A percentile compares a stretch with the other conserved stretches of the same genome.
Conservation (phyloP, 2,888 invertebrate species). For the Plebejus anna region DNA sequence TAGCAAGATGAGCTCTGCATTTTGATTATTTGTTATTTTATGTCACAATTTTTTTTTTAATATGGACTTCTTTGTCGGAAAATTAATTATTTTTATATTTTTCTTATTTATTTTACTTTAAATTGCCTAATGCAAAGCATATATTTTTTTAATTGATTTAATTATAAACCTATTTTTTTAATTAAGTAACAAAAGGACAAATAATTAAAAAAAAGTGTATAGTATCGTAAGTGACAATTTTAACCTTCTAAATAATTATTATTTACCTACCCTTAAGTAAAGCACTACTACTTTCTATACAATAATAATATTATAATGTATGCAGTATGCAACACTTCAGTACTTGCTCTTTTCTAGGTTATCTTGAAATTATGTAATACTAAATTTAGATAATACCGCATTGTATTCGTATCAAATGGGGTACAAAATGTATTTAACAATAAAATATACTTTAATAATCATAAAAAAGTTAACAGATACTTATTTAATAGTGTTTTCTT, state of each 20-base stretch:
- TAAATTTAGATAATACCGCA: neutral
- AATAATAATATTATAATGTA: neutral
- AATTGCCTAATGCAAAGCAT: no score
- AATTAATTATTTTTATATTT: no score
- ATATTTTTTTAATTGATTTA: no score
- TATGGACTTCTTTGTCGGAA: no score
- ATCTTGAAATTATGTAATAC: conserved; percentile 29
- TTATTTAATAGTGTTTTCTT: neutral
- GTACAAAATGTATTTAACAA: neutral
- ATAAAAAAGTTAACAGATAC: conserved; percentile 21
- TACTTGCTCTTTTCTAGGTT: conserved; percentile 22
- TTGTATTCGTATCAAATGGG: neutral
- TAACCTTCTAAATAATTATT: neutral
- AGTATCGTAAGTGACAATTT: neutral
- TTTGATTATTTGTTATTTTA: no score
- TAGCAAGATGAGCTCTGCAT: no score
- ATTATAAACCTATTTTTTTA: no score
- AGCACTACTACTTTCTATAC: neutral
- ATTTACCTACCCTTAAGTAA: neutral
- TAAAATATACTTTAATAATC: neutral
- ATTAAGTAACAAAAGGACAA: no score
- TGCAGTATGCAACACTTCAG: neutral
- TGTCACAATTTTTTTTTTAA: no score
- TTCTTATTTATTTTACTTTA: no score
- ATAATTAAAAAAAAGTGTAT: no score